A percentile compares a stretch with the other conserved stretches of the same genome.
These are phyloP conservation scores for Drosophila acutilabella DNA, from an alignment of 2,888 invertebrate species.

Conservation along the genomic window DNA sequence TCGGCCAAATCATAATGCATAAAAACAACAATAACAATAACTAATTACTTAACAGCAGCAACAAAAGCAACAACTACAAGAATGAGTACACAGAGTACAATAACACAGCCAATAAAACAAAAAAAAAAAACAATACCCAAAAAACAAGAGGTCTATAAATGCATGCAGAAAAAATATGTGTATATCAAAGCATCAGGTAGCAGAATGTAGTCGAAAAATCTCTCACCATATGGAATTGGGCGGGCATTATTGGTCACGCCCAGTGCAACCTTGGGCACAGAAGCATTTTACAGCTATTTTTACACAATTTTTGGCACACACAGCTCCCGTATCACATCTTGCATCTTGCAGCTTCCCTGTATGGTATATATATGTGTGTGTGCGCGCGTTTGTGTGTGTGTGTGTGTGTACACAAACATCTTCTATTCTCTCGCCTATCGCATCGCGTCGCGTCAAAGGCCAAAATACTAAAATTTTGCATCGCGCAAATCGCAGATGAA, in stretches of 20 bases:
- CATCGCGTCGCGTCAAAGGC: conserved; percentile 38
- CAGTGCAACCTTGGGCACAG: conserved; percentile 49
- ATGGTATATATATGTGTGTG: too few species aligned
- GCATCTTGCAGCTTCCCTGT: not conserved
- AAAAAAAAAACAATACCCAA: not conserved
- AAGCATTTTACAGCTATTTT: conserved; percentile 72
- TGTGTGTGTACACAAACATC: not conserved
- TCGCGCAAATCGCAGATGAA: conserved; percentile 57
- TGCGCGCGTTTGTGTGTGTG: too few species aligned
- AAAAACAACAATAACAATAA: conserved; percentile 21
- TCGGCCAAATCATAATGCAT: conserved; percentile 19
- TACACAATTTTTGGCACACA: conserved; percentile 53
- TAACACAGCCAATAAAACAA: not conserved
- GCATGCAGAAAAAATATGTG: not conserved
- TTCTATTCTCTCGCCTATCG: conserved; percentile 5
- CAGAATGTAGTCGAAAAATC: conserved; percentile 17
- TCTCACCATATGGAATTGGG: conserved; percentile 48
- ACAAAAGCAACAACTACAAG: not conserved
- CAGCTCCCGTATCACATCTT: not conserved
- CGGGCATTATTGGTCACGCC: conserved; percentile 30
- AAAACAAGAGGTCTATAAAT: not conserved
- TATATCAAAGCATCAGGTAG: conserved; percentile 46
- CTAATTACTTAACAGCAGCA: conserved; percentile 17
- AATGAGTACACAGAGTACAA: not conserved
- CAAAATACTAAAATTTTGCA: conserved; percentile 42